phyloP scores from a whole-genome alignment of 2,888 invertebrate species.

The Merodon equestris region DNA sequence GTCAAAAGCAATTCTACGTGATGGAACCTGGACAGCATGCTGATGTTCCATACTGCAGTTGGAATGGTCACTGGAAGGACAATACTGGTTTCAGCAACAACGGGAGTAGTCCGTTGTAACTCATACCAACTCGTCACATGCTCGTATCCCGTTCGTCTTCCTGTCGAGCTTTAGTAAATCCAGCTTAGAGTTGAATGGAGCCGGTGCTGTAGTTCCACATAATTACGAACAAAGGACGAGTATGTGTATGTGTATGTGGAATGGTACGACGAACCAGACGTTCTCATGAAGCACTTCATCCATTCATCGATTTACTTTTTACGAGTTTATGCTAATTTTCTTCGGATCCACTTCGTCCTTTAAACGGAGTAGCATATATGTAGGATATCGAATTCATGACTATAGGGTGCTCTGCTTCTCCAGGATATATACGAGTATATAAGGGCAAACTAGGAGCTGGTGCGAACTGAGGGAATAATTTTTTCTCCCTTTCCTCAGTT shows the following conservation, averaged over 20 bases:
- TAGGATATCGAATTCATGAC: constrained; percentile 59
- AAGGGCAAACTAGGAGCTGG: no score
- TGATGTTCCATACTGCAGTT: not conserved
- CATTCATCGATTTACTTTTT: constrained; percentile 47
- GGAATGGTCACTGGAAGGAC: no score
- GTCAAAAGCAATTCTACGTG: no score
- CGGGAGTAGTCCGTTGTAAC: no score
- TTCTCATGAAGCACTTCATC: not conserved
- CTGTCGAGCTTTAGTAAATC: not conserved
- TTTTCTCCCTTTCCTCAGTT: constrained; percentile 15
- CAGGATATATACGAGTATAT: not conserved
- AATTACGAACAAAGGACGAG: constrained; percentile 1
- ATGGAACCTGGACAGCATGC: no score
- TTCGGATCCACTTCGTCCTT: constrained; percentile 22
- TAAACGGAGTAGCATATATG: not conserved
- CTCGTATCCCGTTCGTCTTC: not conserved
- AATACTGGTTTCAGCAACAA: no score
- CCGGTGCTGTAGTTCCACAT: not conserved
- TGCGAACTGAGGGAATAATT: constrained; percentile 2
- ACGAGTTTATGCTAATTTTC: constrained; percentile 56
- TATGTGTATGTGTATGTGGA: not conserved
- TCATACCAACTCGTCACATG: constrained; percentile 1
- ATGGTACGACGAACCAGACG: not conserved
- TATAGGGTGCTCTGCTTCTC: not conserved
- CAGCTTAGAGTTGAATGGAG: no score